phyloP scores from a whole-genome alignment of 2,113 vertebrate species.

The Dissostichus mawsoni region DNA sequence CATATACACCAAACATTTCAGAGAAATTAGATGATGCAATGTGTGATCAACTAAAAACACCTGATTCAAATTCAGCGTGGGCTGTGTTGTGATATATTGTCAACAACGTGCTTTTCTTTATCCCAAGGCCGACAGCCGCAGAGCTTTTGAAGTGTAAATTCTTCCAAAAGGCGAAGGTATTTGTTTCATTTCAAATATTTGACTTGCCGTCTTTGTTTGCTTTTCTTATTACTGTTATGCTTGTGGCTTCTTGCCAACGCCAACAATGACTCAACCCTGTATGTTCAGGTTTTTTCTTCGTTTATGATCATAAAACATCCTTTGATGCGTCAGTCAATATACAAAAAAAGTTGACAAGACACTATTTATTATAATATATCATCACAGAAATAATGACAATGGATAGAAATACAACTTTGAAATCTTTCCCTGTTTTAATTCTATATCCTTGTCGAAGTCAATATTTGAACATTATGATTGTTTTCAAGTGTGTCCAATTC shows the following conservation, averaged over 20 bases:
- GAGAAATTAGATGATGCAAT: constrained; percentile 11
- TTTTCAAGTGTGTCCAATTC: neutral
- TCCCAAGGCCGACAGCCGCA: constrained; percentile 84
- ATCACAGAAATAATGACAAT: neutral
- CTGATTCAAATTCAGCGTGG: constrained; percentile 24
- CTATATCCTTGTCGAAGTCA: neutral
- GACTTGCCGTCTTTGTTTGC: constrained; percentile 14
- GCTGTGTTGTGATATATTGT: constrained; percentile 3
- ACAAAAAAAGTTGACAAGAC: neutral
- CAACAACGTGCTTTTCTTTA: constrained; percentile 32
- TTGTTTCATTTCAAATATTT: constrained; percentile 36
- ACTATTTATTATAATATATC: neutral
- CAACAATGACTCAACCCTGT: neutral
- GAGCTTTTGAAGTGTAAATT: constrained; percentile 89
- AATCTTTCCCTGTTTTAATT: neutral
- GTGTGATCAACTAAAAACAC: constrained; percentile 12
- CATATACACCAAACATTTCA: constrained; percentile 15
- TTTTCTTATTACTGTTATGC: constrained; percentile 22
- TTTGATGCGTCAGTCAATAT: neutral
- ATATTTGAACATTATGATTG: neutral
- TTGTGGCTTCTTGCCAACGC: neutral
- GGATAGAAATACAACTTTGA: neutral
- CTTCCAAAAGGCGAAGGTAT: constrained; percentile 89
- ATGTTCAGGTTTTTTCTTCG: neutral
- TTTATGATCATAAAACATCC: neutral